Evolutionary conservation across 2,888 invertebrate species (phyloP).

Genomic region (Enoplolaimus lenunculus): DNA sequence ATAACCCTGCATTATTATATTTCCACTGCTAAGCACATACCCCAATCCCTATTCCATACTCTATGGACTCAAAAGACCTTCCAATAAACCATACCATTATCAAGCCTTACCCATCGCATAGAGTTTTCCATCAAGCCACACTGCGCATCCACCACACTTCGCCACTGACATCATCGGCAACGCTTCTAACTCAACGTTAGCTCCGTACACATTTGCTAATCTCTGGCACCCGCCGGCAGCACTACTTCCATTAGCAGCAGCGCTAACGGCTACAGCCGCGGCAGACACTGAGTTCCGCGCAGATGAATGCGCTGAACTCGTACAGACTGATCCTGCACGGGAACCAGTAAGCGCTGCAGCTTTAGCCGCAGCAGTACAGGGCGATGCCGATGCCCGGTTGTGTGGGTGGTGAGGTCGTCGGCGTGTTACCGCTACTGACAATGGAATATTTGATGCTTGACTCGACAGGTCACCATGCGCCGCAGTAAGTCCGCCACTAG

Average conservation of each 20-base stretch:
- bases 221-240: not conserved
- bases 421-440: too few species aligned
- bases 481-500: too few species aligned
- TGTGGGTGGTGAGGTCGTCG: too few species aligned
- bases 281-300: not conserved
- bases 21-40: too few species aligned
- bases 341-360: slow-evolving; percentile 30
- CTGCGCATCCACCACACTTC: slow-evolving; percentile 62
- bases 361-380: not conserved
- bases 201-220: slow-evolving; percentile 25
- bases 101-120: slow-evolving; percentile 69
- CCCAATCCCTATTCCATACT: too few species aligned
- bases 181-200: slow-evolving; percentile 36
- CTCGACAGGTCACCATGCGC: not conserved
- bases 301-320: too few species aligned
- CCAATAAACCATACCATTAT: too few species aligned
- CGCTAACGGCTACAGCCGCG: not conserved
- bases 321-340: too few species aligned
- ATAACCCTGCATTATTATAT: too few species aligned
- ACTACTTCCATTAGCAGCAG: not conserved
- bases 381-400: not conserved
- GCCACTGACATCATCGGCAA: slow-evolving; percentile 53
- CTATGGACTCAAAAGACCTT: too few species aligned
- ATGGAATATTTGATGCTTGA: not conserved
- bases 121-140: slow-evolving; percentile 55